phyloP scores from a whole-genome alignment of 2,888 invertebrate species.

The Clivina fossor region DNA sequence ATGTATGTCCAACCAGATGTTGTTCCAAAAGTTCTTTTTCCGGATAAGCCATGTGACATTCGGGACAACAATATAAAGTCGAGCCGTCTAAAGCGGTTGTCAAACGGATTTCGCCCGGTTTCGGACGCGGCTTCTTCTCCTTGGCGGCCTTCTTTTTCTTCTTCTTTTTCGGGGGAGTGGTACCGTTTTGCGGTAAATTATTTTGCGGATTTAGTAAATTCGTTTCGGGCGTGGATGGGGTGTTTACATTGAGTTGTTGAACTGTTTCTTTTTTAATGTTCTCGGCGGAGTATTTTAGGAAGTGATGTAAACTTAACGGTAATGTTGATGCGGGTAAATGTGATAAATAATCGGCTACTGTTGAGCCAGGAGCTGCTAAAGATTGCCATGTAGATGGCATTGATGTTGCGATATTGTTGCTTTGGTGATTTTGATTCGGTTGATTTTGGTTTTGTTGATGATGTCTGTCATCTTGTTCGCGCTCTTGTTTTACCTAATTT shows the following conservation, averaged over 20 bases:
- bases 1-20: conserved; percentile 82
- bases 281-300: conserved; percentile 79
- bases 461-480: conserved; percentile 42
- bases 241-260: conserved; percentile 49
- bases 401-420: conserved; percentile 53
- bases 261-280: conserved; percentile 73
- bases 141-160: conserved; percentile 76
- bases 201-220: conserved; percentile 41
- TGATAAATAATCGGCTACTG: conserved; percentile 83
- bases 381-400: conserved; percentile 72
- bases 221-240: conserved; percentile 40
- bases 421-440: conserved; percentile 51
- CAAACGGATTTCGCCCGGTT: conserved; percentile 80
- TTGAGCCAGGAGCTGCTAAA: conserved; percentile 65
- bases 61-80: conserved; percentile 82
- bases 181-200: conserved; percentile 26
- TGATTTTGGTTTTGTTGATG: conserved; percentile 38
- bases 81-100: conserved; percentile 82
- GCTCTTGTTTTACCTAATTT: conserved; percentile 44
- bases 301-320: conserved; percentile 79
- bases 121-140: conserved; percentile 81
- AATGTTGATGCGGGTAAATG: conserved; percentile 73
- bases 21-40: conserved; percentile 82
- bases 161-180: conserved; percentile 67
- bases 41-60: conserved; percentile 88